Conservation (phyloP, 2,797 vertebrate genomes). For the Epinephelus awoara region DNA sequence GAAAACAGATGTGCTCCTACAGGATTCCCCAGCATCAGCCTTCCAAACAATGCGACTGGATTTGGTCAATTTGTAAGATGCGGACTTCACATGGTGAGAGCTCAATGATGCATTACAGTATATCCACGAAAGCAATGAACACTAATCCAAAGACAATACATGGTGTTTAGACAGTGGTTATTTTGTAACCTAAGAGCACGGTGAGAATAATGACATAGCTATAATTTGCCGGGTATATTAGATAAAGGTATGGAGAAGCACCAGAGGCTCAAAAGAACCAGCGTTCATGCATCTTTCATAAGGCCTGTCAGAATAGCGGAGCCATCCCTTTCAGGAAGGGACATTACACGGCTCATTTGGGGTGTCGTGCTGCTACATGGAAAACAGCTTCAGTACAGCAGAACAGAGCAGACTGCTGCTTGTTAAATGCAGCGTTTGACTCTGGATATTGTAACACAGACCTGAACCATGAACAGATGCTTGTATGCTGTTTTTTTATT, state of each 20-base stretch:
- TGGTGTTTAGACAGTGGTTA: neutral
- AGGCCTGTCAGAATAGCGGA: slow-evolving; percentile 42
- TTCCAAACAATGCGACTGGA: slow-evolving; percentile 17
- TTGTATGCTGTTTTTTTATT: neutral
- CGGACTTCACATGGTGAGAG: neutral
- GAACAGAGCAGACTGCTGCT: slow-evolving; percentile 24
- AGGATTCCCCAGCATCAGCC: neutral
- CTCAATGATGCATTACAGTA: neutral
- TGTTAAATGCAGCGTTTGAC: slow-evolving; percentile 41
- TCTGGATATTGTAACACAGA: slow-evolving; percentile 27
- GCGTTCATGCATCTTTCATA: slow-evolving; percentile 75
- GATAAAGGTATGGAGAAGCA: slow-evolving; percentile 27
- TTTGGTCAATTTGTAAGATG: slow-evolving; percentile 9
- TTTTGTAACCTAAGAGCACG: neutral
- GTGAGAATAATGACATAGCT: neutral
- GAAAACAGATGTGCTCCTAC: slow-evolving; percentile 8
- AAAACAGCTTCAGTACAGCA: slow-evolving; percentile 48
- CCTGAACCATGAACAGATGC: slow-evolving; percentile 51
- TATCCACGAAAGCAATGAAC: neutral
- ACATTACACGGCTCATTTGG: slow-evolving; percentile 75
- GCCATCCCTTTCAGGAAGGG: slow-evolving; percentile 49
- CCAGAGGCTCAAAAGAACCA: slow-evolving; percentile 41
- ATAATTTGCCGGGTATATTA: slow-evolving; percentile 3
- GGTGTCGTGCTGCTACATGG: slow-evolving; percentile 55
- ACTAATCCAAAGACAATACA: slow-evolving; percentile 1